phyloP scores from a whole-genome alignment of 2,797 vertebrate genomes.

The Acipenser oxyrinchus region DNA sequence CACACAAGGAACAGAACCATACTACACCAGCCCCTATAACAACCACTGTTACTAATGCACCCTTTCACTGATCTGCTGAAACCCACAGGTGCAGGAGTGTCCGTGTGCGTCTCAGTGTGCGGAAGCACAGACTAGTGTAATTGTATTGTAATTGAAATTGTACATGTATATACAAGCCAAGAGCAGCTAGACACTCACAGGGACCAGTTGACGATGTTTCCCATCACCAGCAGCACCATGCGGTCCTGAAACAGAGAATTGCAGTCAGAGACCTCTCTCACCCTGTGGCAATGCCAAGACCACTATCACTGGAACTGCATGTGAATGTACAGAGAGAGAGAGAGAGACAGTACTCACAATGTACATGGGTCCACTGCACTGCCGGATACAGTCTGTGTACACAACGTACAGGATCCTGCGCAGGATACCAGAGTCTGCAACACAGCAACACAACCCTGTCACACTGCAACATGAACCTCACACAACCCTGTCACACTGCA shows the following conservation, averaged over 20 bases:
- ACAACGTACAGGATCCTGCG: constrained; percentile 77
- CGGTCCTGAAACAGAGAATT: constrained; percentile 66
- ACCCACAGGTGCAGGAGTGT: no score
- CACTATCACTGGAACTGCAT: no score
- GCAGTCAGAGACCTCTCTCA: constrained; percentile 4
- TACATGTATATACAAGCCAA: no score
- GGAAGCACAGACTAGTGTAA: no score
- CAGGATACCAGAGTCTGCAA: constrained; percentile 74
- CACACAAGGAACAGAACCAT: no score
- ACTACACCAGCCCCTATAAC: no score
- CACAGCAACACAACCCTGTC: constrained; percentile 9
- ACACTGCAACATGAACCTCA: neutral
- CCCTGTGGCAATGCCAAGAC: no score
- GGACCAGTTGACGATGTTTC: constrained; percentile 97
- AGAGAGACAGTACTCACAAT: constrained; percentile 66
- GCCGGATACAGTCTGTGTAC: constrained; percentile 87
- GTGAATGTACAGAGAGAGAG: neutral
- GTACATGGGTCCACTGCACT: constrained; percentile 93
- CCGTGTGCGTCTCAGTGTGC: no score
- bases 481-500: neutral
- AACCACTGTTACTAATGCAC: no score
- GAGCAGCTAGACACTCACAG: constrained; percentile 67
- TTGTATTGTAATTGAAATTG: no score
- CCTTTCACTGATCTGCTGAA: no score
- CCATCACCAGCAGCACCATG: constrained; percentile 93